phyloP scores from a whole-genome alignment of 1,140 invertebrate genomes.

The Diorhabda sublineata region DNA sequence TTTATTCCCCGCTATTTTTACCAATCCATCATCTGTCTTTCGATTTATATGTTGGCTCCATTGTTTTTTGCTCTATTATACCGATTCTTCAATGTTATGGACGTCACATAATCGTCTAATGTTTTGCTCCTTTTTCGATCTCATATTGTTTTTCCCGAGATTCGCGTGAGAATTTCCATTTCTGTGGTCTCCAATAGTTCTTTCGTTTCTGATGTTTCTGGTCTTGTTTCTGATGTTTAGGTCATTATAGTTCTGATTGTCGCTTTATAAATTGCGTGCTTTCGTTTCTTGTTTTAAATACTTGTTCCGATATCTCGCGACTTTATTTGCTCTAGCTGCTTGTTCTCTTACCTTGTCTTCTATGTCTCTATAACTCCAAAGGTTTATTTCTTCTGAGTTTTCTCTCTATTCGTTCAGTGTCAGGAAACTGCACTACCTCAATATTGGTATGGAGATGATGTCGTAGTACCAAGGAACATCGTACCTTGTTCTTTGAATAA shows the following conservation, averaged over 20 bases:
- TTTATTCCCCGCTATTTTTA: not conserved
- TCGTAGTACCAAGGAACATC: too few relatives aligned
- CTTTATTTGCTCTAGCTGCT: too few relatives aligned
- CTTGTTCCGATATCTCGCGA: not conserved
- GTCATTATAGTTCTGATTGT: not conserved
- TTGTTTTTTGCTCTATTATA: not conserved
- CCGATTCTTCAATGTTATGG: not conserved
- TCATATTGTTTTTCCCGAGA: not conserved
- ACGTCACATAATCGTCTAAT: not conserved
- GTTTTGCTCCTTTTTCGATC: not conserved
- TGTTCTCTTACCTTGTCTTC: too few relatives aligned
- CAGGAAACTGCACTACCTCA: too few relatives aligned
- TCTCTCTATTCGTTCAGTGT: too few relatives aligned
- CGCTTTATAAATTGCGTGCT: constrained; percentile 22
- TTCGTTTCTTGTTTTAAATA: not conserved
- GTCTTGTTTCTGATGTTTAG: not conserved
- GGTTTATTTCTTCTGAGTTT: too few relatives aligned
- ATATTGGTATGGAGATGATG: too few relatives aligned
- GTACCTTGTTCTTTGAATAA: too few relatives aligned
- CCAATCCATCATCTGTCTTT: not conserved
- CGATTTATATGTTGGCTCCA: not conserved
- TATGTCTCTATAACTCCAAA: too few relatives aligned
- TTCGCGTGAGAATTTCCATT: not conserved
- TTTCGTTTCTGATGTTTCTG: not conserved
- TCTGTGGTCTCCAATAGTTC: not conserved